Percentiles rank a stretch among this genome's conserved stretches.
Conservation (phyloP, 2,113 vertebrate genomes). For the Apus apus region DNA sequence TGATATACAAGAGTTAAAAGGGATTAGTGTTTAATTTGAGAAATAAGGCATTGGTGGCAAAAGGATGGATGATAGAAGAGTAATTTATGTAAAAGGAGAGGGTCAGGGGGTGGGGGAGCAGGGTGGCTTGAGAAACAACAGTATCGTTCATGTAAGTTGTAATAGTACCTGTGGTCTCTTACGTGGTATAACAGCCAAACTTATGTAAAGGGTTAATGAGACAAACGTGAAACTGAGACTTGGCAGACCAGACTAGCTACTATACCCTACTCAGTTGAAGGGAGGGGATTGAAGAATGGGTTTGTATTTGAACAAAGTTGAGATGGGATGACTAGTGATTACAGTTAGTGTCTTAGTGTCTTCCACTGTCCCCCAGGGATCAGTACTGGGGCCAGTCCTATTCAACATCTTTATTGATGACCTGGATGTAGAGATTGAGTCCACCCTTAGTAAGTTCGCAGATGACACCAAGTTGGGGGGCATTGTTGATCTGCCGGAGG, state of each 20-base stretch:
- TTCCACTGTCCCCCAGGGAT: too few species aligned
- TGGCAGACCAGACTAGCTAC: background rate
- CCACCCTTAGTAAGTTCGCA: too few species aligned
- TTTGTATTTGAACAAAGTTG: background rate
- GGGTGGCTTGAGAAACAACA: background rate
- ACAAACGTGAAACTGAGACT: background rate
- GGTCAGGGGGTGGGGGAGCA: fast-evolving
- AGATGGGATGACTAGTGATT: background rate
- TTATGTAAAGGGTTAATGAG: background rate
- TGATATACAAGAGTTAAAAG: background rate
- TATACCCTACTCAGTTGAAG: background rate
- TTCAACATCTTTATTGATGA: too few species aligned
- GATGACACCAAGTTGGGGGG: too few species aligned
- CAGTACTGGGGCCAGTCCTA: too few species aligned
- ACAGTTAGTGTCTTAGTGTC: background rate
- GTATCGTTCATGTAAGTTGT: background rate
- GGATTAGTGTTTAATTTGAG: background rate
- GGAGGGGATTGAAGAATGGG: background rate
- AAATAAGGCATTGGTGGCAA: background rate
- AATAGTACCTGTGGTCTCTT: background rate
- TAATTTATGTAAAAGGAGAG: background rate
- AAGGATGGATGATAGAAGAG: background rate
- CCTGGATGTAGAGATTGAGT: too few species aligned
- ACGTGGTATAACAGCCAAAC: background rate
- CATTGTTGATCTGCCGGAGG: too few species aligned